A percentile compares a stretch with the other conserved stretches of the same genome.
Evolutionary conservation across 2,888 invertebrate genomes (phyloP).

Genomic region (Caradrina clavipalpis): DNA sequence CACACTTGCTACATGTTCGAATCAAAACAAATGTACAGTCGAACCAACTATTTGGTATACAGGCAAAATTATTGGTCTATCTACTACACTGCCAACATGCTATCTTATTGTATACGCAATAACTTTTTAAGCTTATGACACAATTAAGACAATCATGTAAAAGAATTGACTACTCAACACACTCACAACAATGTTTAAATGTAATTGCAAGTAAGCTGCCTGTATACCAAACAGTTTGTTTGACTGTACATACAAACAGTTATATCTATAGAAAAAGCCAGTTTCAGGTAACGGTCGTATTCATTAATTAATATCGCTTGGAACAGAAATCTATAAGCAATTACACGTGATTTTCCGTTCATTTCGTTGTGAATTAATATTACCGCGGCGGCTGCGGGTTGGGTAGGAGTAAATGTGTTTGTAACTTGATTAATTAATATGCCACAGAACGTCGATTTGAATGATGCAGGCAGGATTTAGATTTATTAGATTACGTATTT

Average conservation of each 20-base stretch:
- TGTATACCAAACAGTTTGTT: too few relatives aligned
- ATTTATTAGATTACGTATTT: background rate
- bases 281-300: conserved; percentile 7
- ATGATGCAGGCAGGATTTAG: background rate
- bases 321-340: conserved; percentile 46
- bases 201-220: too few relatives aligned
- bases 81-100: too few relatives aligned
- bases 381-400: conserved; percentile 46
- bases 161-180: too few relatives aligned
- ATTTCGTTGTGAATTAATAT: conserved; percentile 59
- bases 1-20: conserved; percentile 66
- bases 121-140: too few relatives aligned
- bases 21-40: conserved; percentile 29
- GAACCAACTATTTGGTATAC: too few relatives aligned
- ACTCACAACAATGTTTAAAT: too few relatives aligned
- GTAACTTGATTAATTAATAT: conserved; percentile 40
- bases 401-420: conserved; percentile 33
- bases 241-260: conserved; percentile 10
- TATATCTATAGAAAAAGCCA: background rate
- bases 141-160: too few relatives aligned
- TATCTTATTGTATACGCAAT: too few relatives aligned
- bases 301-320: conserved; percentile 52
- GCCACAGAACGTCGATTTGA: background rate
- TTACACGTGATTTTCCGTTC: conserved; percentile 44
- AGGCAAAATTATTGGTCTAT: too few relatives aligned